Percentiles rank a stretch among this genome's conserved stretches.
These are phyloP conservation scores for Trichacis sp. DNA, from an alignment of 2,888 invertebrate genomes.

Conservation along the genomic window DNA sequence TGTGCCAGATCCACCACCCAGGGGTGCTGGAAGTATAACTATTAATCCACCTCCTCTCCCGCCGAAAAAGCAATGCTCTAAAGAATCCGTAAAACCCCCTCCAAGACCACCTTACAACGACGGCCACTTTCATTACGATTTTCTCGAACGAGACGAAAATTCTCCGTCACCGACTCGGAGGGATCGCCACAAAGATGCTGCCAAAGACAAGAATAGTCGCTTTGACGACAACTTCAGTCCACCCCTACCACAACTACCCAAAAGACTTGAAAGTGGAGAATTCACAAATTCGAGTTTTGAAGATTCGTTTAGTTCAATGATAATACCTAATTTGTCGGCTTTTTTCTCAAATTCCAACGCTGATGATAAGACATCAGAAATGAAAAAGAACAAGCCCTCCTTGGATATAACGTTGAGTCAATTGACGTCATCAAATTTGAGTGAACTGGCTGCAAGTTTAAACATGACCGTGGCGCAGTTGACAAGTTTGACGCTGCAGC, in stretches of 20 bases:
- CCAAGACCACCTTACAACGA: slow-evolving; percentile 75
- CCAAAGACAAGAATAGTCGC: slow-evolving; percentile 45
- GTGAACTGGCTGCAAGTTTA: slow-evolving; percentile 81
- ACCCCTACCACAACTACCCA: slow-evolving; percentile 54
- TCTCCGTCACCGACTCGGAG: slow-evolving; percentile 53
- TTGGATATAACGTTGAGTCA: slow-evolving; percentile 87
- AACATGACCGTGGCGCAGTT: slow-evolving; percentile 83
- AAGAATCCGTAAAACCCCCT: slow-evolving; percentile 75
- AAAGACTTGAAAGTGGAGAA: slow-evolving; percentile 45
- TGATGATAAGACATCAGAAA: slow-evolving; percentile 47
- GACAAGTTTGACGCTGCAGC: slow-evolving; percentile 88
- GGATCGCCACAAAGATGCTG: slow-evolving; percentile 43
- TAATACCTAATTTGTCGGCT: slow-evolving; percentile 56
- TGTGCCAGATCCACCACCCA: slow-evolving; percentile 78
- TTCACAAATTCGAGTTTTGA: slow-evolving; percentile 58
- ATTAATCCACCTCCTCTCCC: slow-evolving; percentile 81
- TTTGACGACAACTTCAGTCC: slow-evolving; percentile 65
- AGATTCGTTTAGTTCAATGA: slow-evolving; percentile 60
- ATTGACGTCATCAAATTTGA: slow-evolving; percentile 83
- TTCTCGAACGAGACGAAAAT: slow-evolving; percentile 70
- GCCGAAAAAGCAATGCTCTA: slow-evolving; percentile 77
- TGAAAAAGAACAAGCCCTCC: slow-evolving; percentile 57
- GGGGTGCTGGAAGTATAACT: slow-evolving; percentile 74
- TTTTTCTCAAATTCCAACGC: slow-evolving; percentile 54
- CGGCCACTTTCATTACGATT: slow-evolving; percentile 71